phyloP scores from a whole-genome alignment of 2,888 invertebrate species.

The Labia minor region DNA sequence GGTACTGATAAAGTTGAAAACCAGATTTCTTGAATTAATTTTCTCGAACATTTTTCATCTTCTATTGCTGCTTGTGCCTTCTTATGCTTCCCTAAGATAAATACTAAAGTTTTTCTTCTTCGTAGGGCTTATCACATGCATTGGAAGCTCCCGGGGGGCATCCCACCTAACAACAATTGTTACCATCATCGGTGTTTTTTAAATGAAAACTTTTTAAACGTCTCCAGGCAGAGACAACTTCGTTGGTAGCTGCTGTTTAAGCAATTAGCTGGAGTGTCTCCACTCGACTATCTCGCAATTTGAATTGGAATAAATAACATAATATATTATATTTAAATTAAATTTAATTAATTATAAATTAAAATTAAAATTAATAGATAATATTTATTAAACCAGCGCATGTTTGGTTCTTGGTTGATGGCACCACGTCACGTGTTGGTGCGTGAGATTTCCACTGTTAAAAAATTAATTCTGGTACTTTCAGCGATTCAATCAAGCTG shows the following conservation, averaged over 20 bases:
- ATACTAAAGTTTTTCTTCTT: neutral
- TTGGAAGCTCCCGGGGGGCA: neutral
- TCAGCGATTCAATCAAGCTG: no score
- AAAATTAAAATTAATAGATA: no score
- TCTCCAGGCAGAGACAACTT: neutral
- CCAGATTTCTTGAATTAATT: neutral
- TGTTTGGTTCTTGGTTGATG: no score
- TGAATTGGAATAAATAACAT: no score
- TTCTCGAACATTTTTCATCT: neutral
- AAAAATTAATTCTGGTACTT: no score
- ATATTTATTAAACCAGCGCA: no score
- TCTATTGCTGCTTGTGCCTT: neutral
- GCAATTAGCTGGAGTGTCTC: no score
- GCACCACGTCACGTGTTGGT: no score
- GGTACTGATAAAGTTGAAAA: neutral
- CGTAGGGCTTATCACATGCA: neutral
- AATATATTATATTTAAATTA: no score
- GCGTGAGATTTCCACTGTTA: no score
- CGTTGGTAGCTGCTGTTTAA: neutral
- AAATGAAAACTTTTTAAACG: neutral
- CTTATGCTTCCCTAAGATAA: neutral
- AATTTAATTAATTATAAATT: no score
- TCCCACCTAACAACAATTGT: neutral
- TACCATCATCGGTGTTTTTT: neutral
- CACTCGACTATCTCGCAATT: no score